These are phyloP conservation scores for Brevimyrus niger DNA, from an alignment of 2,113 vertebrate species.

Conservation along the genomic window DNA sequence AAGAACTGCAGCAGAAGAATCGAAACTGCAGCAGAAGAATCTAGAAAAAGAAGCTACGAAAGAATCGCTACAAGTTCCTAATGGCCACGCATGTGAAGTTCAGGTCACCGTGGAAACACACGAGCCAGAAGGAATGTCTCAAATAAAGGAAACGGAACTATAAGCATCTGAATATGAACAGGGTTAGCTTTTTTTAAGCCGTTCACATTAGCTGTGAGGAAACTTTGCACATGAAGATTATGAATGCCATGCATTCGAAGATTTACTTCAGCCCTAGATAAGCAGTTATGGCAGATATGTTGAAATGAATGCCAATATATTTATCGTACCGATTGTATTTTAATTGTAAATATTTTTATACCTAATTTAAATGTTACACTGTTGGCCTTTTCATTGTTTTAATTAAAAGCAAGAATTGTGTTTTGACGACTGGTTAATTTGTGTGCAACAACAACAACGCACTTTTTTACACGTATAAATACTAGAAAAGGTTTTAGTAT, in stretches of 20 bases:
- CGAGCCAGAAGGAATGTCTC: background rate
- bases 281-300: background rate
- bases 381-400: background rate
- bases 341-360: background rate
- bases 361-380: background rate
- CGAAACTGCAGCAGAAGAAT: background rate
- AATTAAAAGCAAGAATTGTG: background rate
- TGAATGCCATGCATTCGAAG: conserved; percentile 3
- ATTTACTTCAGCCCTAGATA: conserved; percentile 16
- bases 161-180: conserved; percentile 18
- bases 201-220: background rate
- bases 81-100: conserved; percentile 9
- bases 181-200: too few relatives aligned
- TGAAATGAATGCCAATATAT: background rate
- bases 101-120: conserved; percentile 37
- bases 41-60: background rate
- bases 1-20: background rate
- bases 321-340: background rate
- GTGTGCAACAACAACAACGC: background rate
- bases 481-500: background rate
- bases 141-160: conserved; percentile 56
- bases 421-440: background rate
- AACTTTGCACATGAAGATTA: background rate
- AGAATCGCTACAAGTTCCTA: background rate
- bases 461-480: background rate